Percentiles rank a stretch among this genome's conserved stretches.
Conservation (phyloP, 2,797 vertebrate genomes). For the Chromobotia macracanthus region DNA sequence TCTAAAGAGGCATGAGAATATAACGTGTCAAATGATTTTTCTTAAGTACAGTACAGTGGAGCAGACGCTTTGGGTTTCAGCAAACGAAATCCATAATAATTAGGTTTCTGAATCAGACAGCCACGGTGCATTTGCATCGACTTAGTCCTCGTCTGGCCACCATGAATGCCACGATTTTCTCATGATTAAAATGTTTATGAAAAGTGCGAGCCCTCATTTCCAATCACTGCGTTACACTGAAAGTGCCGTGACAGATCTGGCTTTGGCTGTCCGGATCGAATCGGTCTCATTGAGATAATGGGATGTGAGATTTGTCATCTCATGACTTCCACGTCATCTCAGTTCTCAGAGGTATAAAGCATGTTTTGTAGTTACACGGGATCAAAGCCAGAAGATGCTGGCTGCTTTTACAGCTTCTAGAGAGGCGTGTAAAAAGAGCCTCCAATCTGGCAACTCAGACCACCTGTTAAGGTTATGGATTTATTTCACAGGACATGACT, state of each 20-base stretch:
- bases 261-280: constrained; percentile 41
- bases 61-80: background rate
- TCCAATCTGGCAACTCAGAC: constrained; percentile 28
- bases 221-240: constrained; percentile 26
- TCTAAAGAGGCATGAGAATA: background rate
- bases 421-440: background rate
- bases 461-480: constrained; percentile 52
- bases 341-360: constrained; percentile 18
- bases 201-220: constrained; percentile 8
- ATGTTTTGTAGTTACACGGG: constrained; percentile 38
- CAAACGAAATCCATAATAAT: background rate
- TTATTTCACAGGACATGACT: constrained; percentile 47
- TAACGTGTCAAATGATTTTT: background rate
- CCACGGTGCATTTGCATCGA: background rate
- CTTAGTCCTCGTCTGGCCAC: background rate
- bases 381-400: constrained; percentile 52
- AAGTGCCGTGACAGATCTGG: constrained; percentile 36
- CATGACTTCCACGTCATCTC: constrained; percentile 43
- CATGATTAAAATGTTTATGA: constrained; percentile 7
- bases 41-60: background rate
- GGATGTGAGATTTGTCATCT: constrained; percentile 46
- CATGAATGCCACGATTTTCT: constrained; percentile 6
- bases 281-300: constrained; percentile 25
- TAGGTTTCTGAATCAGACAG: background rate
- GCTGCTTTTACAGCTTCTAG: constrained; percentile 11